These are phyloP conservation scores for Drosophila paracracens DNA, from an alignment of 2,888 invertebrate genomes.

Conservation along the genomic window DNA sequence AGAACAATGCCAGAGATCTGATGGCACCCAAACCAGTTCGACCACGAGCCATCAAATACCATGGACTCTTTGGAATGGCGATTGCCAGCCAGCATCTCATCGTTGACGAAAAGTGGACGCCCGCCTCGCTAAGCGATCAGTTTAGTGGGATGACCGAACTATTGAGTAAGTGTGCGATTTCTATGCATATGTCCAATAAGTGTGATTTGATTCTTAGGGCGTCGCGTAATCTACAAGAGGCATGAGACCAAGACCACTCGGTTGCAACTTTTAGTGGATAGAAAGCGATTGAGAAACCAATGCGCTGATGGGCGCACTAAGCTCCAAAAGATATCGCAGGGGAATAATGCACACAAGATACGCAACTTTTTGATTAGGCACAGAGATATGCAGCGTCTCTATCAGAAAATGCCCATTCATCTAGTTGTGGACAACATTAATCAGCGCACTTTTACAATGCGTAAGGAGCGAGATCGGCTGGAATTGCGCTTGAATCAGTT, in stretches of 20 bases:
- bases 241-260: constrained; percentile 73
- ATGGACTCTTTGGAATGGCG: constrained; percentile 82
- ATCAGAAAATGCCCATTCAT: constrained; percentile 82
- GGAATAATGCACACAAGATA: constrained; percentile 74
- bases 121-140: constrained; percentile 74
- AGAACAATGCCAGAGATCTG: constrained; percentile 28
- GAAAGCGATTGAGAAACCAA: constrained; percentile 70
- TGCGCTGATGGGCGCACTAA: constrained; percentile 79
- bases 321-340: constrained; percentile 74
- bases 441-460: constrained; percentile 82
- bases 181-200: not conserved
- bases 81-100: constrained; percentile 81
- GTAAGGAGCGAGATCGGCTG: constrained; percentile 83
- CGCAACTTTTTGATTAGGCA: constrained; percentile 81
- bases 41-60: constrained; percentile 72
- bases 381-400: constrained; percentile 82
- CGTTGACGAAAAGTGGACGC: constrained; percentile 81
- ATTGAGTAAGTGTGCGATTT: constrained; percentile 67
- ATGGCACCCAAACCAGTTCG: constrained; percentile 75
- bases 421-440: constrained; percentile 82
- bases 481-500: constrained; percentile 66
- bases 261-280: constrained; percentile 49
- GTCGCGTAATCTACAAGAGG: constrained; percentile 69
- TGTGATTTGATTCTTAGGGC: constrained; percentile 53
- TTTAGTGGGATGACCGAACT: constrained; percentile 78